Conservation (phyloP, 1,140 invertebrate genomes). For the Riptortus pedestris region DNA sequence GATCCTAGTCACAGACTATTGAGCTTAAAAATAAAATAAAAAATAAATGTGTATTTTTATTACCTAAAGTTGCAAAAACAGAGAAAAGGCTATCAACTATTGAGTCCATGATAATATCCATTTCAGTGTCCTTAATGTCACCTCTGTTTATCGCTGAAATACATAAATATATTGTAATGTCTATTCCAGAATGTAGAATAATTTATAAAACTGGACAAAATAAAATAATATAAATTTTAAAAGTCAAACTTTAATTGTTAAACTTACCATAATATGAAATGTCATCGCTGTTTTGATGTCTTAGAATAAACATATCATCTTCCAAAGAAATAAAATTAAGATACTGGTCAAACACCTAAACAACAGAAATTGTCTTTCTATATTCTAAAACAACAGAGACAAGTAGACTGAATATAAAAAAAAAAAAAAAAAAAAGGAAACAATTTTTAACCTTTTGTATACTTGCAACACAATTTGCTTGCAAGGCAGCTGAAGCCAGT, state of each 20-base stretch:
- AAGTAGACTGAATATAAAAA: neutral
- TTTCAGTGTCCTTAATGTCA: constrained; percentile 90
- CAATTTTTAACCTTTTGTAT: constrained; percentile 69
- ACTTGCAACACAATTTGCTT: constrained; percentile 74
- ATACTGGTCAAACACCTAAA: constrained; percentile 87
- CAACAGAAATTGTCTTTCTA: constrained; percentile 27
- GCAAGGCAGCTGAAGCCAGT: constrained; percentile 80
- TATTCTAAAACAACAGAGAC: neutral
- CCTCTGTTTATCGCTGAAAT: constrained; percentile 79
- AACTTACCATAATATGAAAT: constrained; percentile 83
- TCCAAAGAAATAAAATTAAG: constrained; percentile 97
- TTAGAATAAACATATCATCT: constrained; percentile 92
- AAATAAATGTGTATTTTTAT: no score
- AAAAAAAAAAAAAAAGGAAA: neutral
- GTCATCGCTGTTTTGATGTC: constrained; percentile 79
- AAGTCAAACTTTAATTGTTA: constrained; percentile 3
- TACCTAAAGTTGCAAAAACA: constrained; percentile 88
- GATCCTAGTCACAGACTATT: no score
- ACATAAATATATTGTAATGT: neutral
- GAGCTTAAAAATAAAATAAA: no score
- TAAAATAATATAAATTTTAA: no score
- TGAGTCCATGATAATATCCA: constrained; percentile 86
- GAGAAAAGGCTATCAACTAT: constrained; percentile 96
- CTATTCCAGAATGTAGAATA: no score
- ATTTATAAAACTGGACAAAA: no score